Conservation (phyloP, 2,888 invertebrate species). For the Xanthia icteritia region DNA sequence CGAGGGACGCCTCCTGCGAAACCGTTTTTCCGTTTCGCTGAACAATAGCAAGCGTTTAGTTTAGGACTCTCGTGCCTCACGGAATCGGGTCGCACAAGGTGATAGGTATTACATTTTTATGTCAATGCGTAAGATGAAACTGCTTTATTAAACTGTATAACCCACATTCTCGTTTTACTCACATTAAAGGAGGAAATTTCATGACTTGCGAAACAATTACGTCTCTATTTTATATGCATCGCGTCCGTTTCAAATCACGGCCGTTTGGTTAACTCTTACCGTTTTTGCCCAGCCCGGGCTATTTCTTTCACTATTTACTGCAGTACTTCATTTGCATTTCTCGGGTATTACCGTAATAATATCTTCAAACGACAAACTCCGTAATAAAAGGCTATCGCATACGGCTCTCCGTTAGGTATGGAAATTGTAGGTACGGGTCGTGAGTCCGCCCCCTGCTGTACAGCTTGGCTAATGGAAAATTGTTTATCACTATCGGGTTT, state of each 20-base stretch:
- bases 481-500: slow-evolving; percentile 84
- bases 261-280: slow-evolving; percentile 74
- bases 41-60: slow-evolving; percentile 86
- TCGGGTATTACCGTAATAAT: slow-evolving; percentile 84
- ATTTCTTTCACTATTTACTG: slow-evolving; percentile 83
- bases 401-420: slow-evolving; percentile 80
- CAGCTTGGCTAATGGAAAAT: slow-evolving; percentile 84
- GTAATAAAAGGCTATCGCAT: slow-evolving; percentile 84
- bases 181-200: slow-evolving; percentile 64
- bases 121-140: slow-evolving; percentile 55
- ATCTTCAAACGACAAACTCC: slow-evolving; percentile 82
- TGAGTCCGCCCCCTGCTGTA: slow-evolving; percentile 69
- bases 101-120: slow-evolving; percentile 64
- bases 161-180: slow-evolving; percentile 50
- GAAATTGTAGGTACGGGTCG: slow-evolving; percentile 77
- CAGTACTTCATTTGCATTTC: slow-evolving; percentile 85
- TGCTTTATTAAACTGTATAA: slow-evolving; percentile 47
- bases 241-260: slow-evolving; percentile 75
- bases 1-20: slow-evolving; percentile 85
- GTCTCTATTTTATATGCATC: slow-evolving; percentile 72
- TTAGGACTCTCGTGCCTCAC: slow-evolving; percentile 80
- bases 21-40: slow-evolving; percentile 87
- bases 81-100: slow-evolving; percentile 72
- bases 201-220: slow-evolving; percentile 70
- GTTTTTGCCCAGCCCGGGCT: slow-evolving; percentile 76